Base-by-base conservation (phyloP, 1,140 invertebrate species). In the Anadara kagoshimensis region DNA sequence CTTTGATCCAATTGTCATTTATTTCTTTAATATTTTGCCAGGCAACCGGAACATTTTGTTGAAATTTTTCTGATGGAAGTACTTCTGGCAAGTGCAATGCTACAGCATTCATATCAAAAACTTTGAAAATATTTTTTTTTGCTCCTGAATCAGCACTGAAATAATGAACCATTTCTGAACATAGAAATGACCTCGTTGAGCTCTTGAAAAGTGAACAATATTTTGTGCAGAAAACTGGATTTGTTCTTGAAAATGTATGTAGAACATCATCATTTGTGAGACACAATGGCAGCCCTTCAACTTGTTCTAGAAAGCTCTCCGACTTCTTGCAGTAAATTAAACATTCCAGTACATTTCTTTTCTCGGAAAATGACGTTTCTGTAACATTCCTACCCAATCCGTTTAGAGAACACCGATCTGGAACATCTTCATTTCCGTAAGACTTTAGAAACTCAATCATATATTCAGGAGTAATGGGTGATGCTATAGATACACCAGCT, bases 381-480 rank as follows among this genome's bases (percentile, higher is more conserved):
- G 64, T 36, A 16, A 77, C 7, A 24, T 14, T 10, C 41, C 20
- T 20, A 1, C 43, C 65, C 16, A 69, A 14, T 44, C 51, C 51
- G 0, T 43, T 18, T 20, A 73, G 22, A 5, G 7, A 16, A 51
- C 70, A 73, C 51, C 29, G 59, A 51, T 65, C 63, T 44, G n/a
- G 10, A 1, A n/a, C 16, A 36, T 67, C 12, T 11, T 24, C 24
- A 14, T 12, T 8, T 26, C 41, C 26, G 36, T 44, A 64, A 26
- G 75, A 69, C 66, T 70, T 65, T 26, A 77, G 58, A 54, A 78
- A 74, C 0, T 47, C 20, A 29, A 78, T 47, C 26, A 75, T 22
- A 45, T 51, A 45, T 14, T 67, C 67, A 0, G 69, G 73, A 22
- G 51, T 64, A 14, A 75, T 16, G 24, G n/a, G 20, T 44, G 63